Evolutionary conservation across 1,140 invertebrate genomes (phyloP).

Genomic region (Drosophila ananassae): DNA sequence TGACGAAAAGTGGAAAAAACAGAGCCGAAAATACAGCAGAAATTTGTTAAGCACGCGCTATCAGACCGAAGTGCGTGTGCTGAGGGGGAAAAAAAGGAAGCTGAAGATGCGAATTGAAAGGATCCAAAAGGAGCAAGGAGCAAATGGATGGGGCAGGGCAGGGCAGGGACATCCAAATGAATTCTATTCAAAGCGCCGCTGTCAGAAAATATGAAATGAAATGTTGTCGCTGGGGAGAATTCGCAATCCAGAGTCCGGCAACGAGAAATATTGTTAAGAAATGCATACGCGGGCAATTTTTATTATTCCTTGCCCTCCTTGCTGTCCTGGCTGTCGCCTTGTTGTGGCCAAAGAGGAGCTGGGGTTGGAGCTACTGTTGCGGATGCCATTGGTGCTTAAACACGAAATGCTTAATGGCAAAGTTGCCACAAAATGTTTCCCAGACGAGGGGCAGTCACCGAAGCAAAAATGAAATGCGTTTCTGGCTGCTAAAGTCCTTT

Average conservation of each 20-base stretch:
- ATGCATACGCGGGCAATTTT: conserved; percentile 74
- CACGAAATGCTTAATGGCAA: conserved; percentile 75
- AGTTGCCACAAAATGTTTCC: conserved; percentile 77
- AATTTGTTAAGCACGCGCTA: conserved; percentile 68
- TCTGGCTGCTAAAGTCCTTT: conserved; percentile 54
- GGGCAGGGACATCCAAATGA: conserved; percentile 55
- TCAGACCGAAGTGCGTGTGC: conserved; percentile 55
- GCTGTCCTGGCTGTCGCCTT: neutral
- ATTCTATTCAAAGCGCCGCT: conserved; percentile 69
- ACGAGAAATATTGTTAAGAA: conserved; percentile 67
- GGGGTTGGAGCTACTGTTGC: neutral
- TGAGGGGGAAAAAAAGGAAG: conserved; percentile 1
- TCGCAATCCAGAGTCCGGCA: conserved; percentile 4
- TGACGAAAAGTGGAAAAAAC: conserved; percentile 34
- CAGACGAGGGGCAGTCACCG: conserved; percentile 51
- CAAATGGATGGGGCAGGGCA: conserved; percentile 9
- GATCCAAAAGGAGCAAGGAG: conserved; percentile 3
- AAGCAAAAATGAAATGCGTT: conserved; percentile 75
- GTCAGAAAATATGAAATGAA: conserved; percentile 72
- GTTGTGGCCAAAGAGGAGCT: neutral
- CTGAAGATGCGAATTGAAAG: conserved; percentile 1
- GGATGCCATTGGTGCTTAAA: conserved; percentile 29
- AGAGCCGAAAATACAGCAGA: conserved; percentile 53
- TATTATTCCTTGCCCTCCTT: conserved; percentile 37
- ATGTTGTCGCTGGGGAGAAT: conserved; percentile 60